Percentiles rank a stretch among this genome's conserved stretches.
phyloP scores from a whole-genome alignment of 2,797 vertebrate genomes.

The Pseudochirops cupreus region DNA sequence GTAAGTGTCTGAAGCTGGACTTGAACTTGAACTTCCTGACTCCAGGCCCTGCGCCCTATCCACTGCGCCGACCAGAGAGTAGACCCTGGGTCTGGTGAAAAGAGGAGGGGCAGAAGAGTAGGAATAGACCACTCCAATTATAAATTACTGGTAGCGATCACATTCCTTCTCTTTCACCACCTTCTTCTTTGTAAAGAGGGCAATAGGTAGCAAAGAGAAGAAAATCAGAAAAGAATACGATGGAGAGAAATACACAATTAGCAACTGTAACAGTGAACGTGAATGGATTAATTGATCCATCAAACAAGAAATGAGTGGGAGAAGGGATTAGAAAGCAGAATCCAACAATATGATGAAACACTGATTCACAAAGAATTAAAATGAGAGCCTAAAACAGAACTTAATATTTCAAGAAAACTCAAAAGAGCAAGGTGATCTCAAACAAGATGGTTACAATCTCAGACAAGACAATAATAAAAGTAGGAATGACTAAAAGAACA shows the following conservation, averaged over 20 bases:
- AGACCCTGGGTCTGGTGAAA: not conserved
- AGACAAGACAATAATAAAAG: not conserved
- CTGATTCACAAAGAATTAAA: not conserved
- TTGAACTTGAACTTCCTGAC: not conserved
- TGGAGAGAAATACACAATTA: not conserved
- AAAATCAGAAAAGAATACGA: not conserved
- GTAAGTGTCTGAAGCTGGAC: not conserved
- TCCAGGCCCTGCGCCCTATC: not conserved
- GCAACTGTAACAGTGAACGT: not conserved
- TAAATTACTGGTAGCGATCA: constrained; percentile 11
- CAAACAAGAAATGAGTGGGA: not conserved
- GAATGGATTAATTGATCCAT: not conserved
- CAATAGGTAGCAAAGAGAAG: not conserved
- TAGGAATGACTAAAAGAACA: not conserved
- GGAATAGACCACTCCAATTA: constrained; percentile 10
- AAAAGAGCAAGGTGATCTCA: not conserved
- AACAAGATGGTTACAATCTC: not conserved
- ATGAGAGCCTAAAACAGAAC: not conserved
- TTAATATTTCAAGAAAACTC: not conserved
- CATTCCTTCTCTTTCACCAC: constrained; percentile 10
- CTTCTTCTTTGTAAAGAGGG: constrained; percentile 1
- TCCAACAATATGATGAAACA: not conserved
- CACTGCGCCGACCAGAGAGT: not conserved
- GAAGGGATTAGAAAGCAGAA: not conserved
- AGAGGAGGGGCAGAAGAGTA: constrained; percentile 4